phyloP scores from a whole-genome alignment of 2,888 invertebrate species.

The Acanthococcus lagerstroemiae region DNA sequence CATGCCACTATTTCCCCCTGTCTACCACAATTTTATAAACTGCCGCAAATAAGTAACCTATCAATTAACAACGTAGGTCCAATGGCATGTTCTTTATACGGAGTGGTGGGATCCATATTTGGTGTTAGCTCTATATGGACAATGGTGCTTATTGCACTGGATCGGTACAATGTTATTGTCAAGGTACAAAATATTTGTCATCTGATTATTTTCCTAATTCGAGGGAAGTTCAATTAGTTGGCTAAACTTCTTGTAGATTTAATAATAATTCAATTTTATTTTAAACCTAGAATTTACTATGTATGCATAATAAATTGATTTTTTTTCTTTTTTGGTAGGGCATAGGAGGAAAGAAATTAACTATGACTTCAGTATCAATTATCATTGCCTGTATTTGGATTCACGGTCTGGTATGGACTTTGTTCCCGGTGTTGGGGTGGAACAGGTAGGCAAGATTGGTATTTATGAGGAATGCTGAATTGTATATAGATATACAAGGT shows the following conservation, averaged over 20 bases:
- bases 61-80: slow-evolving; percentile 48
- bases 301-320: too few species aligned
- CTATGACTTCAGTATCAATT: slow-evolving; percentile 64
- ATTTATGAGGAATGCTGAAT: too few species aligned
- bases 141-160: slow-evolving; percentile 83
- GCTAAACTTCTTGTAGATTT: too few species aligned
- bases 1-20: too few species aligned
- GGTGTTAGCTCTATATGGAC: slow-evolving; percentile 88
- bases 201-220: too few species aligned
- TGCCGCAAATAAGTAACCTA: background rate
- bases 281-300: too few species aligned
- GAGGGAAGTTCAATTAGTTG: too few species aligned
- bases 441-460: slow-evolving; percentile 49
- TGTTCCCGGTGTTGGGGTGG: slow-evolving; percentile 81
- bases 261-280: too few species aligned
- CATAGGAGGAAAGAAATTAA: slow-evolving; percentile 72
- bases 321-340: too few species aligned
- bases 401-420: slow-evolving; percentile 66
- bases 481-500: too few species aligned
- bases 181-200: too few species aligned
- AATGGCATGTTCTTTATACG: slow-evolving; percentile 78
- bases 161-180: slow-evolving; percentile 89
- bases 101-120: slow-evolving; percentile 73
- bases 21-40: too few species aligned
- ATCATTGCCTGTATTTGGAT: slow-evolving; percentile 70